Evolutionary conservation across 2,113 vertebrate genomes (phyloP).

Genomic region (Microcebus jonahi): DNA sequence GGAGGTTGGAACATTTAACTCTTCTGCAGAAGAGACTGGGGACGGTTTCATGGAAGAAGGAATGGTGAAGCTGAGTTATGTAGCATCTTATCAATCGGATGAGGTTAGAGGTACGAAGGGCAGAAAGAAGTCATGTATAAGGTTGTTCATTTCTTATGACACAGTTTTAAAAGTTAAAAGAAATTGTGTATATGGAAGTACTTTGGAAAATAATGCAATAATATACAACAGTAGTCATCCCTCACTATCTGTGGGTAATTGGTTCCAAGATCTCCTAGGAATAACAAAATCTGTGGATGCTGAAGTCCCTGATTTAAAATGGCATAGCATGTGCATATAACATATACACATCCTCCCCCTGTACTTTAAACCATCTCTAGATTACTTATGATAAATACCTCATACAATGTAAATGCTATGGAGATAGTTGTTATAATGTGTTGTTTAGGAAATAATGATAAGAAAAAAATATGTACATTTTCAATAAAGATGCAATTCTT

Average conservation of each 20-base stretch:
- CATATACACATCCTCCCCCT: not conserved
- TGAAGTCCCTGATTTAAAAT: not conserved
- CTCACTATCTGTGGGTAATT: not conserved
- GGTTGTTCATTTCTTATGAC: not conserved
- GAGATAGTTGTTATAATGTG: not conserved
- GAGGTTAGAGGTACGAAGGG: not conserved
- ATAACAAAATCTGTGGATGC: not conserved
- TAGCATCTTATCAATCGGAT: not conserved
- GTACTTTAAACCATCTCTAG: not conserved
- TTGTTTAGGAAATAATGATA: not conserved
- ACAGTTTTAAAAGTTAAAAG: not conserved
- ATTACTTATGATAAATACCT: not conserved
- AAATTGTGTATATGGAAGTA: not conserved
- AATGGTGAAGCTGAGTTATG: not conserved
- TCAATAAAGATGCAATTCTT: not conserved
- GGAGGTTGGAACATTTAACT: not conserved
- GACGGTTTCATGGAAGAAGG: not conserved
- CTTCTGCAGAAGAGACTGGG: not conserved
- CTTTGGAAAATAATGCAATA: not conserved
- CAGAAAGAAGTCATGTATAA: not conserved
- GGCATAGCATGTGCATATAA: not conserved
- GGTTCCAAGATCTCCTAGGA: not conserved
- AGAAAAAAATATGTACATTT: not conserved
- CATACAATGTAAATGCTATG: not conserved
- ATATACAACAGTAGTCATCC: not conserved